Conservation (phyloP, 2,888 invertebrate species). For the Euproctis similis region DNA sequence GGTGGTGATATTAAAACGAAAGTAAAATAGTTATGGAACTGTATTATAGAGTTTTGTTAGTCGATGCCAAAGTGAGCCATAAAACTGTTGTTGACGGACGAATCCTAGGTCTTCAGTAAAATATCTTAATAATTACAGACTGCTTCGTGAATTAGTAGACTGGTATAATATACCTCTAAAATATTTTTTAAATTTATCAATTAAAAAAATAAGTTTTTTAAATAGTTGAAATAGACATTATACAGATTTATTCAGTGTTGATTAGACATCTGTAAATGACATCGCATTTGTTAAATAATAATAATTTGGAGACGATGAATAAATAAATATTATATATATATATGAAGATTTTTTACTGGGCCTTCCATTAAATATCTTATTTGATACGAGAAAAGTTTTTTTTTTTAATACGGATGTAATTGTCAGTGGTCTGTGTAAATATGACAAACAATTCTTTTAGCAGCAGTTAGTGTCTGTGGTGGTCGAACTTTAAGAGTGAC, state of each 20-base stretch:
- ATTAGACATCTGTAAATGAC: slow-evolving; percentile 40
- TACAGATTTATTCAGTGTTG: slow-evolving; percentile 51
- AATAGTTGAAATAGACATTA: slow-evolving; percentile 52
- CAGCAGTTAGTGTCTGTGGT: slow-evolving; percentile 28
- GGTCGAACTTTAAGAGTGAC: slow-evolving; percentile 28
- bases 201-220: slow-evolving; percentile 45
- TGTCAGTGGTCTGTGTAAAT: slow-evolving; percentile 43
- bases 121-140: slow-evolving; percentile 66
- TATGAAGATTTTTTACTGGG: slow-evolving; percentile 54
- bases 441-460: slow-evolving; percentile 27
- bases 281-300: slow-evolving; percentile 42
- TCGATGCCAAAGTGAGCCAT: slow-evolving; percentile 72
- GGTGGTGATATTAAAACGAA: too few species aligned
- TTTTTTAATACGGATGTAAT: slow-evolving; percentile 26
- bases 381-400: slow-evolving; percentile 18
- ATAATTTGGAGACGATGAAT: too few species aligned
- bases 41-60: slow-evolving; percentile 66
- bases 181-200: slow-evolving; percentile 53
- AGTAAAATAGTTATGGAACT: too few species aligned
- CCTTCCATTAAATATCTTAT: slow-evolving; percentile 35
- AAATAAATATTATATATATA: slow-evolving; percentile 38
- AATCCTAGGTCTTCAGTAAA: slow-evolving; percentile 63
- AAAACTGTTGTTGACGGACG: slow-evolving; percentile 53
- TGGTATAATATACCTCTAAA: slow-evolving; percentile 61
- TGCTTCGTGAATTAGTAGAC: slow-evolving; percentile 70